Evolutionary conservation across 2,797 vertebrate genomes (phyloP).

Genomic region (Gallinago solitaria): DNA sequence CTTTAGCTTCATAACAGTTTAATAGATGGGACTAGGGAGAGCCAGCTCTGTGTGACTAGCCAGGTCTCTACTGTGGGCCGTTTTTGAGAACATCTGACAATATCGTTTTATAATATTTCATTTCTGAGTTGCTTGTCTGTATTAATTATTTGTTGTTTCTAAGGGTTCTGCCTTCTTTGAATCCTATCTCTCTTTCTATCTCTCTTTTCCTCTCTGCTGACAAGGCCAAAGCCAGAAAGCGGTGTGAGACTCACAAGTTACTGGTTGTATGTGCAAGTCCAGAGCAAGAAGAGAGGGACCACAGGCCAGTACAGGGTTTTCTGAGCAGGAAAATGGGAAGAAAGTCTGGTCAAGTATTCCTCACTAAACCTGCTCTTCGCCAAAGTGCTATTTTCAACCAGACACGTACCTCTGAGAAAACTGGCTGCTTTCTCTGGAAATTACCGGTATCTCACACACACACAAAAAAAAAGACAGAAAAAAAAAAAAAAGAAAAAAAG

Average conservation of each 20-base stretch:
- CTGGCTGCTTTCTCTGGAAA: not conserved
- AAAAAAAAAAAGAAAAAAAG: not conserved
- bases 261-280: rapidly evolving
- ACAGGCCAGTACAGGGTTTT: not conserved
- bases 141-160: not conserved
- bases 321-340: not conserved
- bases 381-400: not conserved
- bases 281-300: not conserved
- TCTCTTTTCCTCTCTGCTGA: not conserved
- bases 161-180: not conserved
- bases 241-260: not conserved
- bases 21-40: not conserved
- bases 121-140: not conserved
- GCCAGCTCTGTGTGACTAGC: not conserved
- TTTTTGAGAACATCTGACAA: not conserved
- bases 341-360: not conserved
- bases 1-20: not conserved
- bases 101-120: not conserved
- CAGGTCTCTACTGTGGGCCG: not conserved
- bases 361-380: not conserved
- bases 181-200: not conserved
- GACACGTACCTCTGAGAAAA: not conserved
- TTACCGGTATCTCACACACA: not conserved
- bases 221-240: not conserved
- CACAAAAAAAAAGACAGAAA: not conserved